phyloP scores from a whole-genome alignment of 2,797 vertebrate species.

The Peromyscus attwateri region DNA sequence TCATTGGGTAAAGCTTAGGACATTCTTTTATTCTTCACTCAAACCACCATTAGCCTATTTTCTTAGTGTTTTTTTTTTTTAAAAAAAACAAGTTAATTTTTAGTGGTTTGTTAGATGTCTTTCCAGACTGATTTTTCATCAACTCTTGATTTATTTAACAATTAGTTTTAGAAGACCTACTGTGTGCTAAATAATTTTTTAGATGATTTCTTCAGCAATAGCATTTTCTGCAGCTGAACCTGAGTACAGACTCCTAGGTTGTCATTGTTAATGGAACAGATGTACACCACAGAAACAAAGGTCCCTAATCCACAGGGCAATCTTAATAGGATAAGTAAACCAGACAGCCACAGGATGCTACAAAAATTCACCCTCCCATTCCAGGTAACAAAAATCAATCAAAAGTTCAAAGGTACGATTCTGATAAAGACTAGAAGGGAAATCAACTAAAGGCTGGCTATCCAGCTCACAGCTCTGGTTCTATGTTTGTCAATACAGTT shows the following conservation, averaged over 20 bases:
- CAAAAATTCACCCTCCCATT: not conserved
- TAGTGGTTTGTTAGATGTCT: not conserved
- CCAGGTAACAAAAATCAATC: not conserved
- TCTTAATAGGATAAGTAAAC: not conserved
- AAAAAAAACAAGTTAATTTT: not conserved
- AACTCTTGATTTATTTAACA: constrained; percentile 38
- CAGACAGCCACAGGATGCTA: not conserved
- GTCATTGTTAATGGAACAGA: not conserved
- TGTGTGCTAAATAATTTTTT: not conserved
- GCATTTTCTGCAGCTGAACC: not conserved
- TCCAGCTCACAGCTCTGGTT: not conserved
- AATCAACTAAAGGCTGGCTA: not conserved
- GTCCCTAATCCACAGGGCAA: not conserved
- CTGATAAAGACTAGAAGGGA: not conserved
- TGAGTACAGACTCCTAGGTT: not conserved
- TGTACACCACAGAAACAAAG: not conserved
- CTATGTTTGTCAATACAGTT: not conserved
- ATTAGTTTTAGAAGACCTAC: not conserved
- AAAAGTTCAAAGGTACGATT: not conserved
- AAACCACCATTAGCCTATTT: not conserved
- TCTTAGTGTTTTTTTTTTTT: not conserved
- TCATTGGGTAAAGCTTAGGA: not conserved
- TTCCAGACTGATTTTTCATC: not conserved
- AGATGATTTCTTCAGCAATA: not conserved
- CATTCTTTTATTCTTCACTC: not conserved